Evolutionary conservation across 2,797 vertebrate genomes (phyloP).

Genomic region (Pangasius larnaudii): DNA sequence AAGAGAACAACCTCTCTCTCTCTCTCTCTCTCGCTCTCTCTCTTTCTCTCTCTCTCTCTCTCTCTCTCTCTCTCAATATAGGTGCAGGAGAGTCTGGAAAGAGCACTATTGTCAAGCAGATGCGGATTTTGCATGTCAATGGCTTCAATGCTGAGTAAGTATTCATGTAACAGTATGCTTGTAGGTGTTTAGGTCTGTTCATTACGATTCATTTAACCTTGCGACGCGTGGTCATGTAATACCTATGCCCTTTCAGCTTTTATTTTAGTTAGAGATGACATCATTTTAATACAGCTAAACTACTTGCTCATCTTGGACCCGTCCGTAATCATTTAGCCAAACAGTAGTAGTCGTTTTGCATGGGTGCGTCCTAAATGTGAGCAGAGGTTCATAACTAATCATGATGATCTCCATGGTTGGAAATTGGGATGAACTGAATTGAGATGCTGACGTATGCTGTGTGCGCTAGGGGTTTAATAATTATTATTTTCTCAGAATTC

Average conservation of each 20-base stretch:
- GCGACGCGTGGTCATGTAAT: not conserved
- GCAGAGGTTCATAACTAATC: not conserved
- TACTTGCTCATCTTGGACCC: not conserved
- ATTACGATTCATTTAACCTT: not conserved
- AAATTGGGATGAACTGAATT: not conserved
- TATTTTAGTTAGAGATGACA: not conserved
- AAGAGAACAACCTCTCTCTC: too few relatives aligned
- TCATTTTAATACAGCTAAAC: not conserved
- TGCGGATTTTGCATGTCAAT: constrained; percentile 97
- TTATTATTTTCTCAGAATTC: not conserved
- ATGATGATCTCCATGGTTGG: not conserved
- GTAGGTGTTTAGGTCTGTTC: not conserved
- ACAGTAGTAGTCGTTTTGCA: not conserved
- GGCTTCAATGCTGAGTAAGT: constrained; percentile 99
- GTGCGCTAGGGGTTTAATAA: too few relatives aligned
- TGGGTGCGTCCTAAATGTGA: not conserved
- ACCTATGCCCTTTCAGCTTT: not conserved
- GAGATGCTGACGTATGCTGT: too few relatives aligned
- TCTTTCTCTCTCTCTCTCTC: not conserved
- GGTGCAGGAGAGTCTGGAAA: constrained; percentile 98
- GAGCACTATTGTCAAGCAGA: constrained; percentile 99
- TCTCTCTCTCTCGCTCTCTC: not conserved
- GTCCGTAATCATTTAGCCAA: not conserved
- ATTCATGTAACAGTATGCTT: constrained; percentile 17
- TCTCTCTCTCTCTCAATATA: constrained; percentile 54